Base-by-base conservation (phyloP, 2,797 vertebrate genomes). In the Oreonectes daqikongensis region DNA sequence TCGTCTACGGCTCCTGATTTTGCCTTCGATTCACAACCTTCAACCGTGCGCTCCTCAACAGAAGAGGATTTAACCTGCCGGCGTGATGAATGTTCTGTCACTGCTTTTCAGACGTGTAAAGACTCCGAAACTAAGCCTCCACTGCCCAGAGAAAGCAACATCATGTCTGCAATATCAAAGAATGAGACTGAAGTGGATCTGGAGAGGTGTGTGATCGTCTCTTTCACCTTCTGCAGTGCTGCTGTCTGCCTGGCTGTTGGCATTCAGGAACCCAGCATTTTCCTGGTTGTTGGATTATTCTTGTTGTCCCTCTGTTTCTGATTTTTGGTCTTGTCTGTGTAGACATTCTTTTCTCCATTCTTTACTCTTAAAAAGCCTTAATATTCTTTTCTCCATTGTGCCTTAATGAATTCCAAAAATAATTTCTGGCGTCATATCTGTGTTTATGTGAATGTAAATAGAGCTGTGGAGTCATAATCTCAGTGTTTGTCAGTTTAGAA, bases 211-310 rank as follows among this genome's bases (percentile, higher is more conserved):
- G 79, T 92, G 67, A 84, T 85, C 66, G 84, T 81, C 35, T 82
- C 87, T 53, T 17, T 89, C 53, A 48, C 87, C 80, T 88, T 88
- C 61, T 72, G 93, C 71, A 81, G 83, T 42, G 88, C 83, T 59
- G 82, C 85, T 5, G 77, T 92, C 72, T 90, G 83, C 52, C 77
- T 93, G 72, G 86, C 79, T 0, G 67, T 91, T 30, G 86, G 88
- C 72, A 76, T 90, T 76, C 85, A 87, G 79, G 84, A 91, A 18
- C 90, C 89, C 74, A 81, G 70, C 6, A 63, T 82, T 69, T 86
- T 93, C 64, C 84, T 90, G 70, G 1, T 89, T 35, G 74, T 92
- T n/a, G 90, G 84, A 79, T 83, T 93, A 1, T 85, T 90, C 61
- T 69, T 89, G 22, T 40, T 91, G 73, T 79, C 87, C 68, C 79